A percentile compares a stretch with the other conserved stretches of the same genome.
Evolutionary conservation across 2,113 vertebrate genomes (phyloP).

Genomic region (Cephalopterus ornatus): DNA sequence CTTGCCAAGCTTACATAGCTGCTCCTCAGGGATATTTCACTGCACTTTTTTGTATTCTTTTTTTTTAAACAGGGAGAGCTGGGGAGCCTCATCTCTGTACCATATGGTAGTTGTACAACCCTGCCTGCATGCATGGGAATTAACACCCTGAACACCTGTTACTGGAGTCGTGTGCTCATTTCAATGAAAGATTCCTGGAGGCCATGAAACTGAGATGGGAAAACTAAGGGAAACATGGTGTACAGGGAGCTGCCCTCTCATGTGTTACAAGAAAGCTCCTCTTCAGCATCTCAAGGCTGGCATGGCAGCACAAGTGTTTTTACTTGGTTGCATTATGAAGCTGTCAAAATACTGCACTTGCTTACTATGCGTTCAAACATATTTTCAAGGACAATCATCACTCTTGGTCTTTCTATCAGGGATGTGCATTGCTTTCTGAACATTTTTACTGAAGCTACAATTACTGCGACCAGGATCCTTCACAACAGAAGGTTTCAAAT

Average conservation of each 20-base stretch:
- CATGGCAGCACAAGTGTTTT: background rate
- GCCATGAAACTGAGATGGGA: background rate
- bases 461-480: background rate
- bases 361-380: background rate
- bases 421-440: background rate
- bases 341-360: background rate
- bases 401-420: background rate
- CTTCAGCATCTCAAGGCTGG: background rate
- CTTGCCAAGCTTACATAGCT: background rate
- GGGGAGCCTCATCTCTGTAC: background rate
- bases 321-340: background rate
- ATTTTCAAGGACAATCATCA: background rate
- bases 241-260: background rate
- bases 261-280: background rate
- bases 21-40: background rate
- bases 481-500: background rate
- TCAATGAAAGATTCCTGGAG: slow-evolving; percentile 13
- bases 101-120: background rate
- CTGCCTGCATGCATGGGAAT: background rate
- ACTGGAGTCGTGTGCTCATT: background rate
- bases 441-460: background rate
- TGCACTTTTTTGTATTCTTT: background rate
- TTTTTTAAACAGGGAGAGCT: background rate
- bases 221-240: background rate
- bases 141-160: background rate